These are phyloP conservation scores for Choloepus hoffmanni DNA, from an alignment of 2,113 vertebrate species.

Conservation along the genomic window DNA sequence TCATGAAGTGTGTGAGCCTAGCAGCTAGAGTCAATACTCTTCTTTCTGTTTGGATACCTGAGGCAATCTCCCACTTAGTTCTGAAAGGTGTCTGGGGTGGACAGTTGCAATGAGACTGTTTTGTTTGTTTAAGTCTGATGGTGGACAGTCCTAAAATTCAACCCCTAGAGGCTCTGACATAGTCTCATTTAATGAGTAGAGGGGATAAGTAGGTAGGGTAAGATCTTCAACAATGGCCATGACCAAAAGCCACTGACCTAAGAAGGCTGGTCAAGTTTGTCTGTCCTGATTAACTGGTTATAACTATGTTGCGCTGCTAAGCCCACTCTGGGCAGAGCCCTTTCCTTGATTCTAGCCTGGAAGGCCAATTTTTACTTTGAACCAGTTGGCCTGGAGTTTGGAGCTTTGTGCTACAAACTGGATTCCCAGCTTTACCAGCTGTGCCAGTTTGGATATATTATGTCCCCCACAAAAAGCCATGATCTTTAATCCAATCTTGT, in stretches of 20 bases:
- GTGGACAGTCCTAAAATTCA: background rate
- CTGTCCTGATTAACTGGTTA: constrained; percentile 59
- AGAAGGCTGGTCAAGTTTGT: background rate
- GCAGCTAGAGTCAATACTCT: background rate
- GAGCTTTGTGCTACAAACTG: constrained; percentile 64
- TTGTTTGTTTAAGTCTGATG: background rate
- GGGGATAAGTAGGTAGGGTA: background rate
- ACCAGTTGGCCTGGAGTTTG: constrained; percentile 51
- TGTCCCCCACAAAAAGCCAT: too few relatives aligned
- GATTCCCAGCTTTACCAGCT: constrained; percentile 58
- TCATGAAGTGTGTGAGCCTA: background rate
- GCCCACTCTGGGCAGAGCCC: constrained; percentile 30
- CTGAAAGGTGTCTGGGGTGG: background rate
- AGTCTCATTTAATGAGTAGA: constrained; percentile 25
- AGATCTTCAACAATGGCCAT: background rate
- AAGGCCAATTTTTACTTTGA: constrained; percentile 62
- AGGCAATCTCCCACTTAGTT: background rate
- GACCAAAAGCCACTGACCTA: background rate
- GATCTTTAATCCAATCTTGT: too few relatives aligned
- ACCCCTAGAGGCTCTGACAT: background rate
- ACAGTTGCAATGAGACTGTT: too few relatives aligned
- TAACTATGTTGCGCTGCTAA: constrained; percentile 52
- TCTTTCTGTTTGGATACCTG: accelerated
- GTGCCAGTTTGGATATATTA: too few relatives aligned
- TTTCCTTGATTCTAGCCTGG: background rate